Conservation (phyloP, 2,797 vertebrate species). For the Taenioides sp. region DNA sequence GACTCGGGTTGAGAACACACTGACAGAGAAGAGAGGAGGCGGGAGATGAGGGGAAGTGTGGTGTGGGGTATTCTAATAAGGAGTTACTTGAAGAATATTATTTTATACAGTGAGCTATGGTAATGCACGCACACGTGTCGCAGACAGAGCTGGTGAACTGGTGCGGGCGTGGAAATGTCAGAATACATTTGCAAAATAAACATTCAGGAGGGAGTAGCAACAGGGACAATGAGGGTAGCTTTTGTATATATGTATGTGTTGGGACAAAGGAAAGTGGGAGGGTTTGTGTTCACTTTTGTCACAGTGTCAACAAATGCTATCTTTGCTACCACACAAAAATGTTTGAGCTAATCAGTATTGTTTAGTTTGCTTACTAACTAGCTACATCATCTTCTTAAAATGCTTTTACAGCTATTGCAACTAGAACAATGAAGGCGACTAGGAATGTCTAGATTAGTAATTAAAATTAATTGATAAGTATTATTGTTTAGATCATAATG, state of each 20-base stretch:
- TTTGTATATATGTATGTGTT: slow-evolving; percentile 40
- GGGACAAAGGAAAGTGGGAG: slow-evolving; percentile 42
- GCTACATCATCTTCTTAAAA: too few species aligned
- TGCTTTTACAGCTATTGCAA: too few species aligned
- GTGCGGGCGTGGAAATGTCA: slow-evolving; percentile 82
- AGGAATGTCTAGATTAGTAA: too few species aligned
- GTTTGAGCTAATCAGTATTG: background rate
- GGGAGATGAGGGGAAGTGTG: slow-evolving; percentile 50
- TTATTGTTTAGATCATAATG: too few species aligned
- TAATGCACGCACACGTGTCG: slow-evolving; percentile 76
- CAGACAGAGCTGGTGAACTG: slow-evolving; percentile 73
- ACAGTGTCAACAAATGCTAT: slow-evolving; percentile 53
- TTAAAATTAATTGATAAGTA: too few species aligned
- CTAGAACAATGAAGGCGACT: too few species aligned
- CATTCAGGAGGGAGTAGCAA: slow-evolving; percentile 73
- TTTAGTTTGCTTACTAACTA: background rate
- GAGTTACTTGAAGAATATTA: slow-evolving; percentile 77
- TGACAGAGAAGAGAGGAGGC: slow-evolving; percentile 46
- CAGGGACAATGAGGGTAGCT: slow-evolving; percentile 68
- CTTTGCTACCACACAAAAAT: slow-evolving; percentile 27
- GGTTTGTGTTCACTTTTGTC: slow-evolving; percentile 47
- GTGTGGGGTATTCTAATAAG: slow-evolving; percentile 69
- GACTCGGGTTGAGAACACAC: slow-evolving; percentile 37
- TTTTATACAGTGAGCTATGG: slow-evolving; percentile 80
- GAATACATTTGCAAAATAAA: slow-evolving; percentile 86